Evolutionary conservation across 1,140 invertebrate genomes (phyloP).

Genomic region (Macrocentrus cingulum): DNA sequence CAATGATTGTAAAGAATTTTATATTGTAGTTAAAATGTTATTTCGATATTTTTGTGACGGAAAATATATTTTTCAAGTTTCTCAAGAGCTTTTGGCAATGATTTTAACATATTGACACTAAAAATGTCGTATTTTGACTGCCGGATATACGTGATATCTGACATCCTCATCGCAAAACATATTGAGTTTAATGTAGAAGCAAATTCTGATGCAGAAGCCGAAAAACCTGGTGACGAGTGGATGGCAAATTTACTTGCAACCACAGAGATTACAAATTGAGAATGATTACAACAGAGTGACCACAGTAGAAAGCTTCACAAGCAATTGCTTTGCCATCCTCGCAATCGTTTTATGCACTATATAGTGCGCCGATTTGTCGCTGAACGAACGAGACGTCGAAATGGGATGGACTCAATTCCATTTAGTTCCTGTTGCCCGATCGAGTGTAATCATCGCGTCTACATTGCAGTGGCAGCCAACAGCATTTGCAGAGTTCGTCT

Average conservation of each 20-base stretch:
- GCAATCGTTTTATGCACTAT: constrained; percentile 6
- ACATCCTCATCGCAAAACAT: too few relatives aligned
- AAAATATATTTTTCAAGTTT: too few relatives aligned
- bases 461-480: constrained; percentile 11
- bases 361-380: neutral
- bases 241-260: neutral
- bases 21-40: too few relatives aligned
- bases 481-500: neutral
- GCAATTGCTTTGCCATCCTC: constrained; percentile 11
- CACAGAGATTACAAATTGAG: neutral
- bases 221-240: too few relatives aligned
- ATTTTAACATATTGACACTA: too few relatives aligned
- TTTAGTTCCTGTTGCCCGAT: constrained; percentile 28
- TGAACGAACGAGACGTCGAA: constrained; percentile 10
- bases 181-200: too few relatives aligned
- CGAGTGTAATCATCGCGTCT: constrained; percentile 28
- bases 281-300: neutral
- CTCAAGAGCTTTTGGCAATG: too few relatives aligned
- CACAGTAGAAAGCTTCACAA: neutral
- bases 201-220: too few relatives aligned
- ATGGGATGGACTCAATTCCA: constrained; percentile 30
- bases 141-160: too few relatives aligned
- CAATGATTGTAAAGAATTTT: too few relatives aligned
- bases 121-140: too few relatives aligned
- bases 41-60: too few relatives aligned